Conservation (phyloP, 2,797 vertebrate species). For the Scleropages formosus region DNA sequence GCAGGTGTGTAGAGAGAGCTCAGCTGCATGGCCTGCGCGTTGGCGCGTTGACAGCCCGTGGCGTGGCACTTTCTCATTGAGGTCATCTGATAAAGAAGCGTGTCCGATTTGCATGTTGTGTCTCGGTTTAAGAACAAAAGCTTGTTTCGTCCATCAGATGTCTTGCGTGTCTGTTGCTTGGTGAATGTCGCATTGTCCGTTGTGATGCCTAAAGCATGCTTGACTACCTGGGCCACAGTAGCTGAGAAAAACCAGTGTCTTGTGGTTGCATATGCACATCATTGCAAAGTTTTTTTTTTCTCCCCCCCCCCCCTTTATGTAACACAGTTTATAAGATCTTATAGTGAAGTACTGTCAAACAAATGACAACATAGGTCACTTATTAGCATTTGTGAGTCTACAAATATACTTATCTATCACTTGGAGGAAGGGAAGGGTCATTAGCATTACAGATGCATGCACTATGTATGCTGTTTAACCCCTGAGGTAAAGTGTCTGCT, state of each 20-base stretch:
- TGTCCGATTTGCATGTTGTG: constrained; percentile 1
- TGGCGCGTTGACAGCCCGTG: not conserved
- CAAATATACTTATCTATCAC: no score
- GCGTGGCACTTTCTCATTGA: not conserved
- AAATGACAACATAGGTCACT: not conserved
- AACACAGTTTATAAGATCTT: constrained; percentile 9
- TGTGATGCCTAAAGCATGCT: constrained; percentile 8
- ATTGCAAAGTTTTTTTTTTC: not conserved
- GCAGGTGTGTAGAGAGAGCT: constrained; percentile 71
- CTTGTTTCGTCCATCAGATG: constrained; percentile 6
- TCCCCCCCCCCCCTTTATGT: not conserved
- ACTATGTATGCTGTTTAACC: no score
- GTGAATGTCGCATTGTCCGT: not conserved
- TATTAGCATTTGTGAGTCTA: not conserved
- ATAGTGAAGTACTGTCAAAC: not conserved
- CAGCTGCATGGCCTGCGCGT: constrained; percentile 65
- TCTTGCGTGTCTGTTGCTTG: constrained; percentile 15
- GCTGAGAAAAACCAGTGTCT: not conserved
- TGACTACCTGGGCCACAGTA: constrained; percentile 5
- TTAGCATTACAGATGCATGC: not conserved
- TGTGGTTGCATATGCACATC: not conserved
- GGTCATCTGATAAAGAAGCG: not conserved
- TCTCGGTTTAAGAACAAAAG: not conserved
- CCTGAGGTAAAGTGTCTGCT: constrained; percentile 8
- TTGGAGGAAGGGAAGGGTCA: no score